Conservation (phyloP, 2,797 vertebrate species). For the Huso huso region DNA sequence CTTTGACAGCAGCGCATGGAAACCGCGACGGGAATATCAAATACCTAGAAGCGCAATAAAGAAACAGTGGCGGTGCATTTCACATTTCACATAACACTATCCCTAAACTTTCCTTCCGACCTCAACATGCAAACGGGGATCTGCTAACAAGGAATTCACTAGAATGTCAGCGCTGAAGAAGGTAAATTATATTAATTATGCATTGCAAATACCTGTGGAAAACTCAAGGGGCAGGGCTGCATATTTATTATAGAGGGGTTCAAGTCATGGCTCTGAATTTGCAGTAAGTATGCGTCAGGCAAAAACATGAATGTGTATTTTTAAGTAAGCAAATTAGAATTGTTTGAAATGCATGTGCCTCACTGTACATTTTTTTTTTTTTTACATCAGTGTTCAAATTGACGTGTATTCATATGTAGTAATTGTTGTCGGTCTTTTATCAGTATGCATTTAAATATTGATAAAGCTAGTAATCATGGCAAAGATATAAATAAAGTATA, state of each 20-base stretch:
- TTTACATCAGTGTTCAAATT: not conserved
- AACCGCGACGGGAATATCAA: constrained; percentile 48
- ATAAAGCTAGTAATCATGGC: too few species aligned
- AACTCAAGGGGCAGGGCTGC: constrained; percentile 5
- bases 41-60: constrained; percentile 35
- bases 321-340: not conserved
- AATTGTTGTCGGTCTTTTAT: too few species aligned
- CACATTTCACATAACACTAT: constrained; percentile 41
- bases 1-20: constrained; percentile 33
- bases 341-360: not conserved
- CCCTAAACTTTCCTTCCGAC: constrained; percentile 53
- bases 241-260: not conserved
- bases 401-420: too few species aligned
- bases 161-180: constrained; percentile 91
- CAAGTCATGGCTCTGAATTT: not conserved
- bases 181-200: constrained; percentile 52
- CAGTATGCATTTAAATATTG: too few species aligned
- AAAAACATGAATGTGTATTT: not conserved
- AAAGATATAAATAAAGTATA: too few species aligned
- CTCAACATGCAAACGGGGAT: constrained; percentile 55
- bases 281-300: constrained; percentile 6
- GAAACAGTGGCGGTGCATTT: constrained; percentile 48
- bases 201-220: constrained; percentile 19
- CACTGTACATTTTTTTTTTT: not conserved
- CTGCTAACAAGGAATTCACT: constrained; percentile 58